Evolutionary conservation across 92 coral and sea anemone species (phyloP), one percentile per base, ranked within the genome.

Genomic region (Zoanthus sociatus): DNA sequence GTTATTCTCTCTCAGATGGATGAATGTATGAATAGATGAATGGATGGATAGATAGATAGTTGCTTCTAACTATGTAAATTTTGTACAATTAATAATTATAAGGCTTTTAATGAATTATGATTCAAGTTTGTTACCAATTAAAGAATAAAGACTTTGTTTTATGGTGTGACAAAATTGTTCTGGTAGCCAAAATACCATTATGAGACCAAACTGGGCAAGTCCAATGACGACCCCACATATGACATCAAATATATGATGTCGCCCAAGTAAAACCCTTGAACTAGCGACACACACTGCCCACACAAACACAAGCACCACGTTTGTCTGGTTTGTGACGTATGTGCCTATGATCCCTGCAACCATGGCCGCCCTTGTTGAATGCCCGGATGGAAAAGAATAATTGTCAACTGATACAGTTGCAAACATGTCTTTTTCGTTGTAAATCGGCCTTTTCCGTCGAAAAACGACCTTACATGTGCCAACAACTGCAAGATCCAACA

Each of bases 301-400:
- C n/a, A 83, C 56, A 82, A 70, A 90, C 54, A 94, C 93, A 66
- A 97, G 54, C 78, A 92, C 13, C n/a, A 85, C 58, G 68, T 82
- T 76, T 33, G 64, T 20, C 8, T 53, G 63, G 68, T 77, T 75
- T n/a, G 89, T 79, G 63, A 90, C 73, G 54, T 90, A 78, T 21
- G 64, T 37, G 76, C 89, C 79, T 78, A 93, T 87, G 44, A 97
- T 74, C 16, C 91, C 93, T 3, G 99, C 99, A 7, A 97, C 94
- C 99, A 97, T 97, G 1, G 93, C 95, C 7, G 95, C 96, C 21
- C 99, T 88, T 32, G 96, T 97, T 0, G 97, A 87, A 54, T 97
- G 99, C 1, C 99, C 99, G 0, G 99, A 97, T 5, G 99, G 99
- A 78, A 97, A 97, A 0, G 99, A 97, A 77, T 92, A 95, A 26